Conservation (phyloP, 2,113 vertebrate species). For the Panthera tigris region DNA sequence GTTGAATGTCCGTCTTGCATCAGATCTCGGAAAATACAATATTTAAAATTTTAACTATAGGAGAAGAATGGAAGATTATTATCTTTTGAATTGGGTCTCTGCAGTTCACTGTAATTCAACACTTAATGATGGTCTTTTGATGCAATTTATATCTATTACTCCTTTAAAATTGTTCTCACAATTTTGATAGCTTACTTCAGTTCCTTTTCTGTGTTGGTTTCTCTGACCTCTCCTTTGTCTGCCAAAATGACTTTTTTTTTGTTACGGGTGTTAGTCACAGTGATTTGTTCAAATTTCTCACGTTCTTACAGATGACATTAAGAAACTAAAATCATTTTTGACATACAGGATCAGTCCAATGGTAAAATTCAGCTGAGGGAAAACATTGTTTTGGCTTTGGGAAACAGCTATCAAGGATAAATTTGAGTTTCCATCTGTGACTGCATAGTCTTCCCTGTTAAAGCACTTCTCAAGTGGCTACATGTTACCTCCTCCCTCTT, state of each 20-base stretch:
- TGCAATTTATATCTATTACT: slow-evolving; percentile 1
- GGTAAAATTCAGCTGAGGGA: neutral
- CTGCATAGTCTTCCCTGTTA: neutral
- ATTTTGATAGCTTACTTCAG: neutral
- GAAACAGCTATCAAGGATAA: neutral
- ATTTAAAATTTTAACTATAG: neutral
- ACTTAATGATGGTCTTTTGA: neutral
- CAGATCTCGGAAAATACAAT: neutral
- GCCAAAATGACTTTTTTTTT: neutral
- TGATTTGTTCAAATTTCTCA: slow-evolving; percentile 38
- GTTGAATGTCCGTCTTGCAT: neutral
- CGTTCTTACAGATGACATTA: neutral
- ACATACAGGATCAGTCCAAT: neutral
- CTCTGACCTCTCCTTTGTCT: slow-evolving; percentile 38
- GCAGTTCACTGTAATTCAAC: neutral
- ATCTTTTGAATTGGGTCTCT: neutral
- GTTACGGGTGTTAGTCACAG: neutral
- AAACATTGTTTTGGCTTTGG: slow-evolving; percentile 3
- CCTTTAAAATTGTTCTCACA: slow-evolving; percentile 19
- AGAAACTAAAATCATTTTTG: neutral
- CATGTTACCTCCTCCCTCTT: neutral
- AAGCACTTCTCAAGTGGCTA: neutral
- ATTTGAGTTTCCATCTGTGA: neutral
- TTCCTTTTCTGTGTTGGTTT: slow-evolving; percentile 23
- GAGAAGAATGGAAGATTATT: neutral